Evolutionary conservation across 2,797 vertebrate genomes (phyloP), one percentile per base, ranked within the genome.

Genomic region (Macropus fuliginosus): DNA sequence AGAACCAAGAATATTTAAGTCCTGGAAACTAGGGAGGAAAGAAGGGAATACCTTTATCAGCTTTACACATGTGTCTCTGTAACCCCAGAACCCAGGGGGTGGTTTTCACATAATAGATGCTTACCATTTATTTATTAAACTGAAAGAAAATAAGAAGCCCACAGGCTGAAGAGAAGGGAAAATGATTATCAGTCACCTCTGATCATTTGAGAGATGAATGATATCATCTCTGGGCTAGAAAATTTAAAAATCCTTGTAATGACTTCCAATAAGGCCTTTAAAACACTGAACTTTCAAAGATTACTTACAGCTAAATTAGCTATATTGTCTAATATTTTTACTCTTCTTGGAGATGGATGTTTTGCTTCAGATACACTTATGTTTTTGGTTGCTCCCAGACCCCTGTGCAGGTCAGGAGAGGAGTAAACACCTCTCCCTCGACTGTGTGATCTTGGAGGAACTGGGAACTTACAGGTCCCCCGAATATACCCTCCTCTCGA

Each of bases 341-440:
- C 74, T 81, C 40, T 81, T 81, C 40, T 81, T 46, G 46, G 89
- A 94, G 91, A 92, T 2, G 66, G 40, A 5, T 56, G 66, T 50
- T 34, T 56, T 56, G 28, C 55, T 93, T 93, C 89, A 92, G 31
- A 91, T 56, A 54, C 91, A 91, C 11, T 50, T 94, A 93, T 55
- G 46, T 46, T 46, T 52, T 4, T 52, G 50, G 4, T 52, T 52
- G 50, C 50, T 52, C 50, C 50, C 50, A 52, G 50, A 52, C 50
- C 50, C 4, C 50, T 52, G 50, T 52, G 4, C 50, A 52, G 50
- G 50, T 52, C 50, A 52, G 50, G 50, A 52, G 50, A 52, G 50
- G 50, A 52, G 50, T 52, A 52, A 52, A 52, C 50, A 52, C 50
- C 50, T 52, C 50, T 52, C 50, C 50, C 50, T 52, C 5, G 50